Evolutionary conservation across 2,797 vertebrate genomes (phyloP).

Genomic region (Macroramphosus scolopax): DNA sequence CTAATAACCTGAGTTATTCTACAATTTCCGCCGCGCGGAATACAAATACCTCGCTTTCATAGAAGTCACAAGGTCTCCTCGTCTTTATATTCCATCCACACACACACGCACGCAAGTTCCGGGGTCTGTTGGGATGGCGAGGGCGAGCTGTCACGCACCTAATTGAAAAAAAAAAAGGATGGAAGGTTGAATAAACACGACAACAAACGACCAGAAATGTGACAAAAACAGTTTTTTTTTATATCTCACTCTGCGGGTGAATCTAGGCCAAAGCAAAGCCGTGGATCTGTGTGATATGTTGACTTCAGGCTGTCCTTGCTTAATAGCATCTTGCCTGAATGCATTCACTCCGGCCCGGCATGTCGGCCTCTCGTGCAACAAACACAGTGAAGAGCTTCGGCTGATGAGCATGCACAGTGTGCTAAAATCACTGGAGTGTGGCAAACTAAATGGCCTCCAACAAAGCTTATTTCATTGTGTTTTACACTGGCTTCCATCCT

Average conservation of each 20-base stretch:
- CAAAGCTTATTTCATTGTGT: conserved; percentile 24
- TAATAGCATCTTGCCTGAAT: conserved; percentile 43
- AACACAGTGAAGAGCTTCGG: no score
- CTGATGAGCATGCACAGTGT: no score
- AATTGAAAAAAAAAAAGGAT: no score
- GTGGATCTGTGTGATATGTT: no score
- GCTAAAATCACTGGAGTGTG: conserved; percentile 34
- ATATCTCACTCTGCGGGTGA: no score
- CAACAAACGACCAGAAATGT: no score
- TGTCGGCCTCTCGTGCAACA: conserved; percentile 29
- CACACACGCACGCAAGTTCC: not conserved
- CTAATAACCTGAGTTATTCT: not conserved
- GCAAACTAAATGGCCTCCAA: conserved; percentile 26
- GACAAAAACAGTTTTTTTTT: no score
- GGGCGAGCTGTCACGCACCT: no score
- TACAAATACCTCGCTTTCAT: conserved; percentile 14
- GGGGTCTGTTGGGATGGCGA: conserved; percentile 12
- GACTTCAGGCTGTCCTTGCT: conserved; percentile 42
- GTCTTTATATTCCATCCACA: conserved; percentile 21
- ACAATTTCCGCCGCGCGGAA: conserved; percentile 4
- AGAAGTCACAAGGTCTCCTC: conserved; percentile 14
- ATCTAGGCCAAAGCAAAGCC: no score
- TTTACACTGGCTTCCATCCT: conserved; percentile 24
- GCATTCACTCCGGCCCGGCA: conserved; percentile 11
- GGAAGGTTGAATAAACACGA: no score